A percentile compares a stretch with the other conserved stretches of the same genome.
These are phyloP conservation scores for Odontamblyopus lacepedii DNA, from an alignment of 2,797 vertebrate species.

Conservation along the genomic window DNA sequence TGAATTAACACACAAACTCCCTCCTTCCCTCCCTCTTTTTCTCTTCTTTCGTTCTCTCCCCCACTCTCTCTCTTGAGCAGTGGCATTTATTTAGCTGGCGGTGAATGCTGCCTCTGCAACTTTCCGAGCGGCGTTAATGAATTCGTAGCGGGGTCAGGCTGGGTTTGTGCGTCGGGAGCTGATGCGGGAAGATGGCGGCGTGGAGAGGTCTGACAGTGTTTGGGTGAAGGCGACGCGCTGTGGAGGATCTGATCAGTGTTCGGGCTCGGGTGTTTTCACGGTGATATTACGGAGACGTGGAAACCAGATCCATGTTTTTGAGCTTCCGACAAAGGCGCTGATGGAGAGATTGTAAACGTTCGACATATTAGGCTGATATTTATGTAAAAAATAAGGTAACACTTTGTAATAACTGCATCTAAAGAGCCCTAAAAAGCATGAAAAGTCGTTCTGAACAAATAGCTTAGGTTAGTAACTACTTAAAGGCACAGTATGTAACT, in stretches of 20 bases:
- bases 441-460: no score
- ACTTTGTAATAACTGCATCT: no score
- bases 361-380: not conserved
- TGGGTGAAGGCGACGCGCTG: constrained; percentile 25
- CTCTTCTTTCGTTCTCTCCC: constrained; percentile 8
- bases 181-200: constrained; percentile 59
- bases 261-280: not conserved
- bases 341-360: not conserved
- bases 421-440: no score
- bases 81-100: constrained; percentile 75
- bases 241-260: constrained; percentile 30
- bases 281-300: constrained; percentile 8
- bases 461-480: no score
- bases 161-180: constrained; percentile 56
- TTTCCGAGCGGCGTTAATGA: constrained; percentile 78
- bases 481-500: no score
- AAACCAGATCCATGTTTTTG: not conserved
- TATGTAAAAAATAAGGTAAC: no score
- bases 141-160: constrained; percentile 72
- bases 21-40: constrained; percentile 54
- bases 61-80: constrained; percentile 43
- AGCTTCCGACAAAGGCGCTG: not conserved
- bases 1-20: constrained; percentile 51
- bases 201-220: constrained; percentile 44
- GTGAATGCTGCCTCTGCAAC: constrained; percentile 78